phyloP scores from a whole-genome alignment of 2,113 vertebrate species.

The Tragelaphus strepsiceros region DNA sequence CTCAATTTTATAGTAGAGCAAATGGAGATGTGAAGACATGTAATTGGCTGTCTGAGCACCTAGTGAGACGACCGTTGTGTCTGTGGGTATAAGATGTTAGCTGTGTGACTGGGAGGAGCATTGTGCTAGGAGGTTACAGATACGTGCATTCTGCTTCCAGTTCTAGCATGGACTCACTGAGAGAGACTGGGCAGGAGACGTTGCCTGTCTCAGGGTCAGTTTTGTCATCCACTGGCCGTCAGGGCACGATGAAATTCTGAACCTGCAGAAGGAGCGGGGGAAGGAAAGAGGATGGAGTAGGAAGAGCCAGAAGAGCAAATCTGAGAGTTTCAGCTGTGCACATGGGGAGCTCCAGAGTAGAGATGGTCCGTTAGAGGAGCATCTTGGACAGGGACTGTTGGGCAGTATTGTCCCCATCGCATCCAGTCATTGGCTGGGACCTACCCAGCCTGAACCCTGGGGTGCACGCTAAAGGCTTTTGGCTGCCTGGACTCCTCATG shows the following conservation, averaged over 20 bases:
- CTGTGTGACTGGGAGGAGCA: not conserved
- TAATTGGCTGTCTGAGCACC: not conserved
- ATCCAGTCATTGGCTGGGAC: not conserved
- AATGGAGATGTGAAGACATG: not conserved
- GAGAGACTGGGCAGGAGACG: not conserved
- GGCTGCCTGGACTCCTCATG: not conserved
- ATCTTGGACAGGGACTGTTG: not conserved
- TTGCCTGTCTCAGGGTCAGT: not conserved
- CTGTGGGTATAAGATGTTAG: not conserved
- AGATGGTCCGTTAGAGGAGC: not conserved
- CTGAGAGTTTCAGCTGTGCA: not conserved
- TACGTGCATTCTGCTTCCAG: not conserved
- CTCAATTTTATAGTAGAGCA: not conserved
- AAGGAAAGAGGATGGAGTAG: not conserved
- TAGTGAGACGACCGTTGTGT: not conserved
- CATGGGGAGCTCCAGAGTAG: not conserved
- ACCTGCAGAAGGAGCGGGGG: not conserved
- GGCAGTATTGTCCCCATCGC: rapidly evolving
- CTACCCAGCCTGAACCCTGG: not conserved
- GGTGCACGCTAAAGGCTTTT: not conserved
- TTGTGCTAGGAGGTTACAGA: not conserved
- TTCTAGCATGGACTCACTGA: not conserved
- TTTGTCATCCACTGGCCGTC: not conserved
- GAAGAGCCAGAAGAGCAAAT: not conserved
- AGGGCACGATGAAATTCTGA: not conserved